A percentile compares a stretch with the other conserved stretches of the same genome.
phyloP scores from a whole-genome alignment of 35 echinoderm and acorn worm genomes.

The Acanthaster planci region DNA sequence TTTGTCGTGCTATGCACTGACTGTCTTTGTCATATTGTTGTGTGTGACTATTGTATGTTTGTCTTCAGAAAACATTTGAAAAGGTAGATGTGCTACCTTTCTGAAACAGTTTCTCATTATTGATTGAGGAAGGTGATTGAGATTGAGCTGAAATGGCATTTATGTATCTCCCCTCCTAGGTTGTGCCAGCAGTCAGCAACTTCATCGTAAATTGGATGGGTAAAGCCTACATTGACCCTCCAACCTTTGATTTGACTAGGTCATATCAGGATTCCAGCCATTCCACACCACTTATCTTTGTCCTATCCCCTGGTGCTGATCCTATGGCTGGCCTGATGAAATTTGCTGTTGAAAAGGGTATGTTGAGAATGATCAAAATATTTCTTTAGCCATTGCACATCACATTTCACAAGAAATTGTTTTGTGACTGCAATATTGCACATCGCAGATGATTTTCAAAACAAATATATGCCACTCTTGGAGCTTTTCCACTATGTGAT shows the following conservation, averaged over 20 bases:
- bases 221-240: conserved; percentile 96
- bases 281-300: conserved; percentile 91
- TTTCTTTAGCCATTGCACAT: not conserved
- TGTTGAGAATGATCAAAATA: not conserved
- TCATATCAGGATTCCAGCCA: conserved; percentile 74
- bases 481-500: too few species aligned
- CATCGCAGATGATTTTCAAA: not conserved
- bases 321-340: conserved; percentile 94
- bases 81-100: not conserved
- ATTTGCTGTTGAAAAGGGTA: conserved; percentile 99
- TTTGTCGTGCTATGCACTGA: too few species aligned
- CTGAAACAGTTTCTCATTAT: too few species aligned
- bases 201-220: conserved; percentile 89
- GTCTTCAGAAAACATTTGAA: not conserved
- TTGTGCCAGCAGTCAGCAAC: conserved; percentile 93
- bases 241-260: conserved; percentile 94
- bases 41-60: too few species aligned
- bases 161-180: conserved; percentile 38
- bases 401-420: not conserved
- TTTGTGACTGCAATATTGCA: not conserved
- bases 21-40: too few species aligned
- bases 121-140: too few species aligned
- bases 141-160: not conserved
- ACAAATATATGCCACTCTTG: not conserved
- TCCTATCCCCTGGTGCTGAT: conserved; percentile 96